phyloP scores from a whole-genome alignment of 2,113 vertebrate species.

The Tragelaphus strepsiceros region DNA sequence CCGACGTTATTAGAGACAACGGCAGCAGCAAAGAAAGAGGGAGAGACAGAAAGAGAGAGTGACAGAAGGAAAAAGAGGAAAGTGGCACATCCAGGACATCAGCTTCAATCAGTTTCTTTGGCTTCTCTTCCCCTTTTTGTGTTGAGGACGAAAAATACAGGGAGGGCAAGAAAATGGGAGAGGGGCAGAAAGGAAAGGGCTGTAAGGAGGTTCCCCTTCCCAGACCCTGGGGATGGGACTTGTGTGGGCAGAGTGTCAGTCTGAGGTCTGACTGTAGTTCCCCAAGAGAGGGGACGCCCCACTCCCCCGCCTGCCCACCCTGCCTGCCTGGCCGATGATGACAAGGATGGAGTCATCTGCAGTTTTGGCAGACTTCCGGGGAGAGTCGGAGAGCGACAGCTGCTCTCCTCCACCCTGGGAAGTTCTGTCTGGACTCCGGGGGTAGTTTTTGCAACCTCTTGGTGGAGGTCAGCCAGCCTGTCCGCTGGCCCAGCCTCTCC shows the following conservation, averaged over 20 bases:
- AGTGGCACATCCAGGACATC: neutral
- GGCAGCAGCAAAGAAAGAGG: neutral
- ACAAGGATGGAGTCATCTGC: neutral
- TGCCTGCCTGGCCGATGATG: neutral
- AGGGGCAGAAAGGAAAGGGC: neutral
- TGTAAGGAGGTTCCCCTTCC: neutral
- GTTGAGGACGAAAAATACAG: neutral
- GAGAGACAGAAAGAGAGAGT: neutral
- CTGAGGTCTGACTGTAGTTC: neutral
- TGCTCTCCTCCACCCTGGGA: slow-evolving; percentile 38
- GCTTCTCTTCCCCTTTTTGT: neutral
- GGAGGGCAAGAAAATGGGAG: neutral
- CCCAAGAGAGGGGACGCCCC: neutral
- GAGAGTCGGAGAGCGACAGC: slow-evolving; percentile 27
- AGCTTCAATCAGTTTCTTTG: neutral
- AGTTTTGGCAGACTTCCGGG: slow-evolving; percentile 15
- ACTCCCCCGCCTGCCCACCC: neutral
- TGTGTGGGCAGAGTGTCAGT: too few species aligned
- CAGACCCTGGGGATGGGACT: neutral
- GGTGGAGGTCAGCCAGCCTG: slow-evolving; percentile 41
- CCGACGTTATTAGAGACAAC: neutral
- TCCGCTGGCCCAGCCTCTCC: neutral
- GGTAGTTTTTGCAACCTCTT: slow-evolving; percentile 21
- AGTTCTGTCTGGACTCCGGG: slow-evolving; percentile 49
- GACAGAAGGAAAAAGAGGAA: neutral